Evolutionary conservation across 2,113 vertebrate genomes (phyloP).

Genomic region (Stegostoma tigrinum): DNA sequence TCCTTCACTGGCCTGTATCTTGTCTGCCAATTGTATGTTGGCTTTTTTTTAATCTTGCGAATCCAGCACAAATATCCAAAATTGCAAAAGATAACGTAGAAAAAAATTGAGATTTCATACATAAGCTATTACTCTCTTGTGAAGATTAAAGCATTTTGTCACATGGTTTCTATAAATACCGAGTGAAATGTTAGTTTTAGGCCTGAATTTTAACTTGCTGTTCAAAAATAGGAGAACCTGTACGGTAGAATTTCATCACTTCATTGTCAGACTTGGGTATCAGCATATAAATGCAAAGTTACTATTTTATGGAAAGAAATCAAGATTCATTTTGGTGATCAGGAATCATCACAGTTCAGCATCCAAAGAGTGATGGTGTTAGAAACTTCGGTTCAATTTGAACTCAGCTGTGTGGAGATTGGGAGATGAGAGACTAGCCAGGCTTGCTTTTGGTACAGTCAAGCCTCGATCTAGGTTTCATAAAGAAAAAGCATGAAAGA

Average conservation of each 20-base stretch:
- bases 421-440: background rate
- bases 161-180: background rate
- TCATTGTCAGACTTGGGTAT: background rate
- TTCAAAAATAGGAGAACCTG: background rate
- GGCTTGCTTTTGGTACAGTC: background rate
- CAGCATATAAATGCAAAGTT: background rate
- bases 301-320: background rate
- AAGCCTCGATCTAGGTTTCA: background rate
- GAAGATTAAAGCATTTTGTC: background rate
- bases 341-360: background rate
- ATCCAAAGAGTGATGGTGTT: background rate
- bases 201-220: background rate
- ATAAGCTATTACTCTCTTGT: background rate
- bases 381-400: background rate
- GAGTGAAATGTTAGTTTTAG: background rate
- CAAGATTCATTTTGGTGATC: background rate
- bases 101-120: background rate
- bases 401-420: background rate
- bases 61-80: background rate
- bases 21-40: slow-evolving; percentile 54
- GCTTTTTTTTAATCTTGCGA: background rate
- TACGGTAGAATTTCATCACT: background rate
- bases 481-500: background rate
- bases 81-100: background rate
- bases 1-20: slow-evolving; percentile 55